Percentiles rank a stretch among this genome's conserved stretches.
Conservation (phyloP, 2,888 invertebrate species). For the Hypomecis punctinalis region DNA sequence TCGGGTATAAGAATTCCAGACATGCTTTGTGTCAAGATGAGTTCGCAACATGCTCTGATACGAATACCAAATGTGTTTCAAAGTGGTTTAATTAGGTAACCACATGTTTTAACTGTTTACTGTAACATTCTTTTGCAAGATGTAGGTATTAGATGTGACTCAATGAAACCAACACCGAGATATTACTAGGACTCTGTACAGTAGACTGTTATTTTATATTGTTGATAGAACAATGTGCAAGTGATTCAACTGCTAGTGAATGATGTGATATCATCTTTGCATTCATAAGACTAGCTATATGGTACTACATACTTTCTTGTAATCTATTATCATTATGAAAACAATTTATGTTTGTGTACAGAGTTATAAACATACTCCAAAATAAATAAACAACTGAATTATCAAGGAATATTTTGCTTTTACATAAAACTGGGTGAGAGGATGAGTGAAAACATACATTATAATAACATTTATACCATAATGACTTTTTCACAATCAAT, state of each 20-base stretch:
- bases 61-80: constrained; percentile 58
- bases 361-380: too few relatives aligned
- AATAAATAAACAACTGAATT: too few relatives aligned
- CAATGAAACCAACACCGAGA: constrained; percentile 4
- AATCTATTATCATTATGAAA: too few relatives aligned
- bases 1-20: constrained; percentile 47
- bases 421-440: too few relatives aligned
- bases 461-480: background rate
- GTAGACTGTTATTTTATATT: constrained; percentile 21
- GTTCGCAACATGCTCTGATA: constrained; percentile 53
- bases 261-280: constrained; percentile 12
- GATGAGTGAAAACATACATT: background rate
- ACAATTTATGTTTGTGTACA: too few relatives aligned
- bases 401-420: too few relatives aligned
- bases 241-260: constrained; percentile 7
- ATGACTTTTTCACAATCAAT: background rate
- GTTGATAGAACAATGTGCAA: constrained; percentile 20
- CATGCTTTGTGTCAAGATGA: constrained; percentile 52
- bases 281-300: background rate
- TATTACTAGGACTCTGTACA: background rate
- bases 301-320: too few relatives aligned
- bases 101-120: constrained; percentile 43
- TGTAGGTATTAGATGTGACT: constrained; percentile 16
- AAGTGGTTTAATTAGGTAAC: constrained; percentile 51
- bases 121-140: constrained; percentile 11